Conservation (phyloP, 2,888 invertebrate species). For the Morinoia aosen region DNA sequence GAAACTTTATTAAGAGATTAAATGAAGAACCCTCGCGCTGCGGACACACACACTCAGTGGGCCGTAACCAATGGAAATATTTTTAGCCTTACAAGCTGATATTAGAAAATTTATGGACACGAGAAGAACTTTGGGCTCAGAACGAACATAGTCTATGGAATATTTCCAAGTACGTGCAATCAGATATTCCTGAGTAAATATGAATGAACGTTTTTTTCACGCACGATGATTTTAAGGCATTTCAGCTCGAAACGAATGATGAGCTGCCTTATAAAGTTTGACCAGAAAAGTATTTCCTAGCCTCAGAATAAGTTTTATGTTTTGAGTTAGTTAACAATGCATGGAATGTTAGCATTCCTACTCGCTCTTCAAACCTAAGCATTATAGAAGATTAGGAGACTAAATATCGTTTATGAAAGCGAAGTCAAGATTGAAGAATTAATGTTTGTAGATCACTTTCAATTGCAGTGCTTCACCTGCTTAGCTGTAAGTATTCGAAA, state of each 20-base stretch:
- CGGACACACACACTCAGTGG: conserved; percentile 7
- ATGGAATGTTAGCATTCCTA: not conserved
- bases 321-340: not conserved
- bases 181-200: not conserved
- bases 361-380: not conserved
- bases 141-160: not conserved
- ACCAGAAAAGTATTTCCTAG: not conserved
- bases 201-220: not conserved
- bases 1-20: conserved; percentile 37
- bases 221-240: not conserved
- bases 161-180: not conserved
- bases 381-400: not conserved
- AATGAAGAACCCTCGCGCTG: conserved; percentile 5
- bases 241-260: not conserved
- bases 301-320: not conserved
- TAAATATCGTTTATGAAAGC: not conserved
- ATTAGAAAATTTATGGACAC: conserved; percentile 34
- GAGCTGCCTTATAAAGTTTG: not conserved
- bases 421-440: not conserved
- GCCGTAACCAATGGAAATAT: conserved; percentile 43
- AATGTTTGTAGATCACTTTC: not conserved
- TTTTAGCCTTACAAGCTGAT: conserved; percentile 1
- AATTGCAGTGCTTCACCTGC: not conserved
- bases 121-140: not conserved
- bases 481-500: not conserved